Base-by-base conservation (phyloP, 2,797 vertebrate species). In the Gephyroberyx darwinii region DNA sequence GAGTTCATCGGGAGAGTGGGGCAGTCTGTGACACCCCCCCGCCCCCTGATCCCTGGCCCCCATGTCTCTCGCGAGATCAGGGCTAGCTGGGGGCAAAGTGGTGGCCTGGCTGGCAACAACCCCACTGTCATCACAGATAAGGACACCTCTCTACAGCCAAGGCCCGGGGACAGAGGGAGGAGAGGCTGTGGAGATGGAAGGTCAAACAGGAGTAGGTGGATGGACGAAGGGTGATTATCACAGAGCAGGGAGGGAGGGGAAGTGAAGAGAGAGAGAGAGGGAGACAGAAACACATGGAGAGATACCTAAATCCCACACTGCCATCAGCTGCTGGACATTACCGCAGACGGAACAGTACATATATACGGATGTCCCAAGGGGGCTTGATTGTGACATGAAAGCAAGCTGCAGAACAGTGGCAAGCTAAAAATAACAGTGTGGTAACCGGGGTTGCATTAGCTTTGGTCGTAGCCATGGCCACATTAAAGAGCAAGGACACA, bases 81-180 rank as follows among this genome's bases (percentile, higher is more conserved):
- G 43, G 16, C 64, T 82, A 82, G 88, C 86, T 77, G 31, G 65
- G 78, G 85, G 79, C 78, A 81, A 83, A 87, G 82, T 78, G 77
- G 71, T 70, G 71, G 77, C 73, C 71, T 59, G 77, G 63, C 84
- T 87, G 86, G 80, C 79, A 83, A 74, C 71, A 51, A 78, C 76
- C 84, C 85, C 69, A 59, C 74, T 82, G 84, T 83, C 85, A 86
- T 84, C 84, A 83, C 79, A 83, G 80, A 90, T 88, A 87, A 92
- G 86, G 82, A 82, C 83, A 75, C 75, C 72, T 88, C 84, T 88
- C 64, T 22, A 54, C 64, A 65, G 77, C 71, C 55, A 60, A 65
- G 74, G 74, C 81, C 69, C 65, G 75, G 83, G 74, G 80, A 78
- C 63, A 55, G 77, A 71, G 79, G 67, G 80, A 81, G 73, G 75